These are phyloP conservation scores for Holcopasites calliopsidis DNA, from an alignment of 1,140 invertebrate species.

Conservation along the genomic window DNA sequence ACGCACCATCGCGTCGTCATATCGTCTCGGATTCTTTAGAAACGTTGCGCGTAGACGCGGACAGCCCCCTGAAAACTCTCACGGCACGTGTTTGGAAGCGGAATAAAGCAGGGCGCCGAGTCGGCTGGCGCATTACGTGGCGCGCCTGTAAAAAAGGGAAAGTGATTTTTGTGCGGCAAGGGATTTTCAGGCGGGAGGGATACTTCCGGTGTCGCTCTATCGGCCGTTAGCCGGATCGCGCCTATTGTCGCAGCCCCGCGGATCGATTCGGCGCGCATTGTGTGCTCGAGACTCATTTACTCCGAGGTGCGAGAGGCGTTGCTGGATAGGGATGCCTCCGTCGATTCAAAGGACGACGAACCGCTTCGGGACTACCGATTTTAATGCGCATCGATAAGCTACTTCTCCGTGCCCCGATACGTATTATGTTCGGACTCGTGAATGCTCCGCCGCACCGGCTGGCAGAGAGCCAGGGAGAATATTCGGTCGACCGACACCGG, in stretches of 20 bases:
- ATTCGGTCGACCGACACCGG: not conserved
- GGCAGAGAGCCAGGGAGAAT: constrained; percentile 1
- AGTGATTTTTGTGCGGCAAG: constrained; percentile 49
- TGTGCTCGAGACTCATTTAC: constrained; percentile 42
- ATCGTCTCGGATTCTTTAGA: constrained; percentile 37
- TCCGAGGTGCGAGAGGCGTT: constrained; percentile 25
- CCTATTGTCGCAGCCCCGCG: constrained; percentile 39
- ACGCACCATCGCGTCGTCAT: constrained; percentile 11
- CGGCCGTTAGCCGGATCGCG: constrained; percentile 1
- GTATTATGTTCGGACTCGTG: constrained; percentile 8
- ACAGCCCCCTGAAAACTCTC: not conserved
- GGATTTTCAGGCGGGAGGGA: constrained; percentile 10
- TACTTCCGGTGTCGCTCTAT: constrained; percentile 29
- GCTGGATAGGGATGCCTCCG: not conserved
- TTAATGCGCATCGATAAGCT: constrained; percentile 48
- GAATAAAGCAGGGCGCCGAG: not conserved
- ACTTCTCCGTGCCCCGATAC: not conserved
- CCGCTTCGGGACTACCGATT: constrained; percentile 6
- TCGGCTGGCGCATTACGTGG: constrained; percentile 37
- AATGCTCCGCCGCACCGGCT: not conserved
- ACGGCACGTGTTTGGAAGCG: constrained; percentile 32
- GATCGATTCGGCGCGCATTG: constrained; percentile 47
- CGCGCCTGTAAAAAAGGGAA: constrained; percentile 51
- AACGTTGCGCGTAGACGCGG: constrained; percentile 33
- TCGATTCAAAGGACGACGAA: constrained; percentile 4